Conservation (phyloP, 2,113 vertebrate species). For the Crotalus horridus region DNA sequence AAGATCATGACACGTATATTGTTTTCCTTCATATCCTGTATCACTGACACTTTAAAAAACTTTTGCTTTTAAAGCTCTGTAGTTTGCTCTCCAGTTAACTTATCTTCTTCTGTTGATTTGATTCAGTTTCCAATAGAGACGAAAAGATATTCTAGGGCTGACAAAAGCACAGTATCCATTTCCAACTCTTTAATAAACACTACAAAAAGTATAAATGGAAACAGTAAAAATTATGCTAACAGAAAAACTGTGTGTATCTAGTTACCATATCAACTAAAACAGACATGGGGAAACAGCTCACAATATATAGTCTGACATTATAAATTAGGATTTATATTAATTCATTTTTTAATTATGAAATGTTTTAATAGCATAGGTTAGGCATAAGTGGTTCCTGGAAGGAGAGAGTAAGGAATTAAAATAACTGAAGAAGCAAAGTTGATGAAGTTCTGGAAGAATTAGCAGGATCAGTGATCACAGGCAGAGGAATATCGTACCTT, state of each 20-base stretch:
- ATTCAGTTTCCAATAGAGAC: slow-evolving; percentile 52
- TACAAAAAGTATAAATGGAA: slow-evolving; percentile 37
- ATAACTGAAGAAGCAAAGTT: too few species aligned
- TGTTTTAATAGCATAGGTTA: not conserved
- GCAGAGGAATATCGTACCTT: not conserved
- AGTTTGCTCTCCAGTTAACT: slow-evolving; percentile 31
- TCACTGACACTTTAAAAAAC: not conserved
- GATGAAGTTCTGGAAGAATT: not conserved
- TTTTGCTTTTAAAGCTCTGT: slow-evolving; percentile 17
- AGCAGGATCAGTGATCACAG: not conserved
- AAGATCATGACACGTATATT: not conserved
- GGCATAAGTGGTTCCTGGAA: slow-evolving; percentile 6
- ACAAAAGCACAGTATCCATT: slow-evolving; percentile 41
- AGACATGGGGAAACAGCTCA: slow-evolving; percentile 12
- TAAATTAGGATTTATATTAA: slow-evolving; percentile 45
- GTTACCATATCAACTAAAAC: slow-evolving; percentile 53
- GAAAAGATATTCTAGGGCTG: slow-evolving; percentile 43
- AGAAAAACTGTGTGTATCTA: slow-evolving; percentile 33
- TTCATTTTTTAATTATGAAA: slow-evolving; percentile 47
- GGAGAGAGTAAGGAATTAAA: not conserved
- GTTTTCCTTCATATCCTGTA: not conserved
- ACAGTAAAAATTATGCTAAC: slow-evolving; percentile 44
- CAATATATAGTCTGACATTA: slow-evolving; percentile 23
- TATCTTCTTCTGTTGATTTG: slow-evolving; percentile 32
- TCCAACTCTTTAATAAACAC: slow-evolving; percentile 31